Evolutionary conservation across 2,888 invertebrate genomes (phyloP), one percentile per base, ranked within the genome.

Genomic region (Lysandra bellargus): DNA sequence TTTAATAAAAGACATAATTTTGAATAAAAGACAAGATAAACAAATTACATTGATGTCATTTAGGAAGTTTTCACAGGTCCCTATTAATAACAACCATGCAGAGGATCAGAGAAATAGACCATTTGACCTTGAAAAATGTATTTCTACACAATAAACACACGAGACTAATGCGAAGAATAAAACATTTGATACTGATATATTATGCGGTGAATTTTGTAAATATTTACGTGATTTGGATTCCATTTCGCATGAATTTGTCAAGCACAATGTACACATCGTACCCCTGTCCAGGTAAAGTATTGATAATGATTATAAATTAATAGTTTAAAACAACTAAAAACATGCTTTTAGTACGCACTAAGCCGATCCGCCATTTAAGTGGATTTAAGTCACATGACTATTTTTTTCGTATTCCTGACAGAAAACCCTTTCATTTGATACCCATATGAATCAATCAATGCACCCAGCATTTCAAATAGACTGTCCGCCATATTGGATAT

Each of bases 191-290:
- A 30, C 12, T 75, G 4, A 49, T 44, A 3, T 75, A 75, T 14
- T 75, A 75, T 53, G 23, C 14, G 49, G 30, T 75, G 23, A 75
- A 75, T 75, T 49, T 44, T 75, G 14, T 49, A 23, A 75, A 75
- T 30, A 75, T 75, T 49, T 75, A 4, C 12, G 5, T 75, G 49
- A 49, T 53, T n/a, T 75, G 75, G 53, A 23, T 75, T n/a, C 75
- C 75, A 3, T 4, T 14, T 7, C 49, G 75, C 4, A 75, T 75
- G 75, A 49, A 75, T 49, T 75, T 75, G 30, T 75, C 75, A 1
- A 75, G 75, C 30, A 2, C 53, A 9, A 49, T 49, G 30, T 75
- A 75, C 14, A 75, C 75, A 3, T 40, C 75, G 23, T 14, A 7
- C 23, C 75, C 75, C 14, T 75, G 75, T 53, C 49, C 49, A 53